Percentiles rank a stretch among this genome's conserved stretches.
phyloP scores from a whole-genome alignment of 92 coral and sea anemone species.

The Porites rus region DNA sequence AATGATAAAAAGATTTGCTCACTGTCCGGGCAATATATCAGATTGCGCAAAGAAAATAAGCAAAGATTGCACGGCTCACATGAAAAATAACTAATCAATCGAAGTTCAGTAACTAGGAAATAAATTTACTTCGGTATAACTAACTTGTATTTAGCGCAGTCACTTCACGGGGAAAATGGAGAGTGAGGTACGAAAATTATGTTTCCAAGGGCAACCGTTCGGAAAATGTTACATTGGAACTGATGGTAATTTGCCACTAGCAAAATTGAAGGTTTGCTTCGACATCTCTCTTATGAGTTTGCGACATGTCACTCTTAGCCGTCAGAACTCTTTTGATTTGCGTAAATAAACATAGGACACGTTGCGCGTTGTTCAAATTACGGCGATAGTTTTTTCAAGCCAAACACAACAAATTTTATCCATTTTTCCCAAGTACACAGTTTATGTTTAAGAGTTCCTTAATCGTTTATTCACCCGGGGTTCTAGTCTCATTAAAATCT shows the following conservation, averaged over 20 bases:
- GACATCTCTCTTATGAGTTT: constrained; percentile 26
- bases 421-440: constrained; percentile 20
- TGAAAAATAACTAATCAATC: background rate
- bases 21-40: background rate
- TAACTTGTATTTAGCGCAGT: background rate
- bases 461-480: constrained; percentile 27
- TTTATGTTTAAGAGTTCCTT: constrained; percentile 16
- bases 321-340: constrained; percentile 23
- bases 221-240: constrained; percentile 10
- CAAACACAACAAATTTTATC: background rate
- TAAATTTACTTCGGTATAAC: background rate
- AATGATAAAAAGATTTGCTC: constrained; percentile 16
- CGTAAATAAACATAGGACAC: constrained; percentile 43
- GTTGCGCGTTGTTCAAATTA: constrained; percentile 11
- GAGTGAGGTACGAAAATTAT: background rate
- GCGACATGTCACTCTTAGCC: constrained; percentile 26
- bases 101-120: background rate
- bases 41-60: background rate
- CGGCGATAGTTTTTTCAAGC: background rate
- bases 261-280: constrained; percentile 34
- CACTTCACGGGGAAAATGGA: background rate
- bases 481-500: constrained; percentile 30
- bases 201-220: constrained; percentile 46
- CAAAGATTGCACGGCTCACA: background rate
- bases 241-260: constrained; percentile 17